A percentile compares a stretch with the other conserved stretches of the same genome.
phyloP scores from a whole-genome alignment of 2,888 invertebrate species.

The Drosophila phalerata region DNA sequence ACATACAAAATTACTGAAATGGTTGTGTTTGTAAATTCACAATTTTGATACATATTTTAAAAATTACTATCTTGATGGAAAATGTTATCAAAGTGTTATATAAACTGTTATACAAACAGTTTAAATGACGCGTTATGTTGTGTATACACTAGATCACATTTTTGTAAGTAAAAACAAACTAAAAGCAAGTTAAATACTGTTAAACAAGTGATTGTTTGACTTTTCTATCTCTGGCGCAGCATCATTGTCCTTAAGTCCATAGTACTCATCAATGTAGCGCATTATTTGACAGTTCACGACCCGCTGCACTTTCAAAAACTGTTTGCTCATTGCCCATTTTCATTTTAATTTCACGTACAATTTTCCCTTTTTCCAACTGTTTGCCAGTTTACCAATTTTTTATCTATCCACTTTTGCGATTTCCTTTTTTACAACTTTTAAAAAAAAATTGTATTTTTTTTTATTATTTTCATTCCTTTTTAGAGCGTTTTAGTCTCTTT shows the following conservation, averaged over 20 bases:
- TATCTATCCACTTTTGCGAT: conserved; percentile 11
- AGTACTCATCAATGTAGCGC: conserved; percentile 8
- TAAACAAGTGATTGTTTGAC: not conserved
- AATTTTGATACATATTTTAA: no score
- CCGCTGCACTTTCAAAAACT: conserved; percentile 64
- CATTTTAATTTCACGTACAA: conserved; percentile 73
- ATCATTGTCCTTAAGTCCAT: not conserved
- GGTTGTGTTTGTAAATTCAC: no score
- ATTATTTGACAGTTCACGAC: conserved; percentile 53
- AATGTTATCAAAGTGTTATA: not conserved
- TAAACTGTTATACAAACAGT: not conserved
- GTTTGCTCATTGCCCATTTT: conserved; percentile 73
- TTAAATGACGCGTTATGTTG: not conserved
- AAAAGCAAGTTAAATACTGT: not conserved
- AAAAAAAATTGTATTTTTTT: no score
- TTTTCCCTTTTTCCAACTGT: conserved; percentile 67
- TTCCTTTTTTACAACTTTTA: conserved; percentile 13
- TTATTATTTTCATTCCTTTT: conserved; percentile 60
- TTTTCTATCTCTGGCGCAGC: not conserved
- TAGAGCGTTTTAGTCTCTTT: conserved; percentile 79
- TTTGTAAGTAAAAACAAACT: not conserved
- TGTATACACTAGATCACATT: not conserved
- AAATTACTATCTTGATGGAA: no score
- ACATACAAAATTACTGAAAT: no score
- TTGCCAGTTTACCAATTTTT: conserved; percentile 57